Evolutionary conservation across 2,113 vertebrate genomes (phyloP).

Genomic region (Trichomycterus rosablanca): DNA sequence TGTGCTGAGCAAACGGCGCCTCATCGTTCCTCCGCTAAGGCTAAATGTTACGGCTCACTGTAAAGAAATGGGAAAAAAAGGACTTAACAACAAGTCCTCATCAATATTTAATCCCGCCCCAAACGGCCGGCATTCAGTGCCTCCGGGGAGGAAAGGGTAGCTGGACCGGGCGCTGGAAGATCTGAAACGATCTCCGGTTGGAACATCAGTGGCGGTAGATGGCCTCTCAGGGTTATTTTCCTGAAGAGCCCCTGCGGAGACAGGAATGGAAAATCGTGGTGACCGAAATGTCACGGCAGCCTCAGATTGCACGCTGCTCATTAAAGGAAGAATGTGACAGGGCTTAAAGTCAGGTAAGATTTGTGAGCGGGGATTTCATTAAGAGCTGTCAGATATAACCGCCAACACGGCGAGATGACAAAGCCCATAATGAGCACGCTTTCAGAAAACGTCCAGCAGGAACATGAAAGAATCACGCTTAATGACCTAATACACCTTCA

Average conservation of each 20-base stretch:
- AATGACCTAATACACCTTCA: neutral
- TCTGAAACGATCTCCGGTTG: slow-evolving; percentile 23
- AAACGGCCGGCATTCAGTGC: slow-evolving; percentile 33
- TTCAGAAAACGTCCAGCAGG: slow-evolving; percentile 8
- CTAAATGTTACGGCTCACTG: neutral
- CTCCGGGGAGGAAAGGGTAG: slow-evolving; percentile 18
- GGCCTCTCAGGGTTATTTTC: slow-evolving; percentile 42
- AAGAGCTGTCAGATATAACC: slow-evolving; percentile 46
- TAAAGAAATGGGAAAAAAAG: slow-evolving; percentile 4
- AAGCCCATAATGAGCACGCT: slow-evolving; percentile 40
- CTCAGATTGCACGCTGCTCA: slow-evolving; percentile 55
- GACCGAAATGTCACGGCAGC: slow-evolving; percentile 59
- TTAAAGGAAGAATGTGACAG: slow-evolving; percentile 50
- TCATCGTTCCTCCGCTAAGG: slow-evolving; percentile 5
- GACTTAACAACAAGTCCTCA: slow-evolving; percentile 15
- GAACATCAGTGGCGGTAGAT: slow-evolving; percentile 50
- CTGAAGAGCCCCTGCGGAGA: slow-evolving; percentile 46
- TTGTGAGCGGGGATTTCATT: slow-evolving; percentile 53
- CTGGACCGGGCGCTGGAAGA: slow-evolving; percentile 13
- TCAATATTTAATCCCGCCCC: slow-evolving; percentile 40
- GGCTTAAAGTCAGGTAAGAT: slow-evolving; percentile 53
- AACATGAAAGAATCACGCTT: neutral
- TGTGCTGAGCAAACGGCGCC: neutral
- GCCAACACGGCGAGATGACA: slow-evolving; percentile 34
- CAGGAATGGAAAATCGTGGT: slow-evolving; percentile 47